These are phyloP conservation scores for Pocillopora grandis DNA, from an alignment of 92 coral and sea anemone species.

Conservation along the genomic window DNA sequence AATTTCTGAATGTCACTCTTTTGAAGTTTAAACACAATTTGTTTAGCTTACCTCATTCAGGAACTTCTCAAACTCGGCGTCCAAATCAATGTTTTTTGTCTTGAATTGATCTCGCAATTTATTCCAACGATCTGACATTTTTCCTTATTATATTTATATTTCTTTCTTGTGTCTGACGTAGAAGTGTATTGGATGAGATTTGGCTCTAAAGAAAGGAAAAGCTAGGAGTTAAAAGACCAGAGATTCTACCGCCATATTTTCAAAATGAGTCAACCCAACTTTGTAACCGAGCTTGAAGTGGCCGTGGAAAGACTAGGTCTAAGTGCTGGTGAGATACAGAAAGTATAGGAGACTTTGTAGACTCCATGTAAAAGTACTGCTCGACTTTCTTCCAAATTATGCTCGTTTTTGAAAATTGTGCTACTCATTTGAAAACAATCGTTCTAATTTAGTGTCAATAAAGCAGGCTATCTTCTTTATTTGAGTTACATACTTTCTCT, in stretches of 20 bases:
- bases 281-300: slow-evolving; percentile 26
- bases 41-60: slow-evolving; percentile 82
- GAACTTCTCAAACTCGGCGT: slow-evolving; percentile 97
- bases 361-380: no score
- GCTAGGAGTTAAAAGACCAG: not conserved
- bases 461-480: no score
- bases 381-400: not conserved
- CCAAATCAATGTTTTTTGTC: slow-evolving; percentile 81
- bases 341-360: no score
- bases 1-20: no score
- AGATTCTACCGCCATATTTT: slow-evolving; percentile 42
- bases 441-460: no score
- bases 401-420: not conserved
- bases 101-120: slow-evolving; percentile 65
- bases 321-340: not conserved
- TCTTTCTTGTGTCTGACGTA: not conserved
- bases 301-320: not conserved
- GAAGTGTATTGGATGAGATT: not conserved
- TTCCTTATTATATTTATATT: not conserved
- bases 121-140: slow-evolving; percentile 83
- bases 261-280: slow-evolving; percentile 38
- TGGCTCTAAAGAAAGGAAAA: not conserved
- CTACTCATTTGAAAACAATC: no score
- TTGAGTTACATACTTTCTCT: no score
- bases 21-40: not conserved